Conservation (phyloP, 2,888 invertebrate genomes). For the Melanargia galathea region DNA sequence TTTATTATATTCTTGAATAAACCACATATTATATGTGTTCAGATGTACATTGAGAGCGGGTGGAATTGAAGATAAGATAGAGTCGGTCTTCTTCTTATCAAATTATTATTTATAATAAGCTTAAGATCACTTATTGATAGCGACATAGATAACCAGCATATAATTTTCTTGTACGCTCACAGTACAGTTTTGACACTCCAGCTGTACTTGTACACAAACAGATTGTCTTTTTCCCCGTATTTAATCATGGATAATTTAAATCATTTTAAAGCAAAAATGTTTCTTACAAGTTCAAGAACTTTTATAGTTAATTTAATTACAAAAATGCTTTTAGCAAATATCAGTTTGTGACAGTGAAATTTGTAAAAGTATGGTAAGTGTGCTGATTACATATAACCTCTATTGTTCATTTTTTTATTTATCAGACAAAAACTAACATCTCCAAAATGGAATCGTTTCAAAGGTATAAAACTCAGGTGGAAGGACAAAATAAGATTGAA, state of each 20-base stretch:
- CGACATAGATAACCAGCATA: conserved; percentile 46
- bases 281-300: conserved; percentile 61
- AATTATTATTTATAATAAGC: conserved; percentile 73
- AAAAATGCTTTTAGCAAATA: conserved; percentile 55
- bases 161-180: conserved; percentile 58
- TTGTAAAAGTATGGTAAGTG: conserved; percentile 65
- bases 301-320: conserved; percentile 61
- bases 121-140: conserved; percentile 76
- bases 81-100: conserved; percentile 69
- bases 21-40: conserved; percentile 29
- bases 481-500: conserved; percentile 99
- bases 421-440: conserved; percentile 98
- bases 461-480: conserved; percentile 97
- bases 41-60: conserved; percentile 53
- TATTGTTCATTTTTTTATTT: conserved; percentile 59
- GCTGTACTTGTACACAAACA: conserved; percentile 53
- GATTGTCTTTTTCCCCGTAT: conserved; percentile 45
- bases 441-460: conserved; percentile 99
- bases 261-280: conserved; percentile 65
- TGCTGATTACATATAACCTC: conserved; percentile 31
- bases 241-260: conserved; percentile 65
- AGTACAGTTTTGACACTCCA: conserved; percentile 58
- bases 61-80: conserved; percentile 71
- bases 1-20: conserved; percentile 29
- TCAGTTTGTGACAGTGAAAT: conserved; percentile 65